Evolutionary conservation across 2,797 vertebrate species (phyloP).

Genomic region (Liasis olivaceus): DNA sequence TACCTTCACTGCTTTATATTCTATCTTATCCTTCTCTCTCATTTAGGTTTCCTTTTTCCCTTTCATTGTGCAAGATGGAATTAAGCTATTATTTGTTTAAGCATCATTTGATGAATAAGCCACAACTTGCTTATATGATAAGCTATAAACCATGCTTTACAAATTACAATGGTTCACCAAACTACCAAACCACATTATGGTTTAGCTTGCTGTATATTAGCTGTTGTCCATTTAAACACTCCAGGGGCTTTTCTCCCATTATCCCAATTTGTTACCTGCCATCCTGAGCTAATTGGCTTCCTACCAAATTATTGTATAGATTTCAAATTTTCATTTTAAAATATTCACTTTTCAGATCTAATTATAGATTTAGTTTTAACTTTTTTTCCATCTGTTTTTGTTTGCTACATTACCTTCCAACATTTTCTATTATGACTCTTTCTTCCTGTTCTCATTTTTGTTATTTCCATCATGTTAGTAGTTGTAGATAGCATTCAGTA

Average conservation of each 20-base stretch:
- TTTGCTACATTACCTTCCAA: neutral
- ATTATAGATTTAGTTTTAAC: neutral
- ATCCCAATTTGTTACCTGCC: neutral
- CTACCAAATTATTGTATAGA: neutral
- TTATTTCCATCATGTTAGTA: neutral
- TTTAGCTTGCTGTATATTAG: neutral
- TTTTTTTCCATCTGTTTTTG: neutral
- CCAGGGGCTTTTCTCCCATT: neutral
- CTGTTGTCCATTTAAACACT: neutral
- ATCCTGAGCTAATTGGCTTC: neutral
- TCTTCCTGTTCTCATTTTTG: neutral
- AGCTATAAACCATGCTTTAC: neutral
- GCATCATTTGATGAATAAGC: neutral
- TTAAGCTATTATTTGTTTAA: neutral
- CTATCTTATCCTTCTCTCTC: neutral
- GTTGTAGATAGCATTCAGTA: neutral
- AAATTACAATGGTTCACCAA: neutral
- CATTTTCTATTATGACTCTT: neutral
- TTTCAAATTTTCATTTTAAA: neutral
- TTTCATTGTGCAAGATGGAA: neutral
- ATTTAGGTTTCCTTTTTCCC: neutral
- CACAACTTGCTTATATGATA: neutral
- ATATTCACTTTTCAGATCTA: neutral
- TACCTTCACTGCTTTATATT: neutral
- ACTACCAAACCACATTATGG: neutral